phyloP scores from a whole-genome alignment of 2,797 vertebrate genomes.

The Acrocephalus scirpaceus region DNA sequence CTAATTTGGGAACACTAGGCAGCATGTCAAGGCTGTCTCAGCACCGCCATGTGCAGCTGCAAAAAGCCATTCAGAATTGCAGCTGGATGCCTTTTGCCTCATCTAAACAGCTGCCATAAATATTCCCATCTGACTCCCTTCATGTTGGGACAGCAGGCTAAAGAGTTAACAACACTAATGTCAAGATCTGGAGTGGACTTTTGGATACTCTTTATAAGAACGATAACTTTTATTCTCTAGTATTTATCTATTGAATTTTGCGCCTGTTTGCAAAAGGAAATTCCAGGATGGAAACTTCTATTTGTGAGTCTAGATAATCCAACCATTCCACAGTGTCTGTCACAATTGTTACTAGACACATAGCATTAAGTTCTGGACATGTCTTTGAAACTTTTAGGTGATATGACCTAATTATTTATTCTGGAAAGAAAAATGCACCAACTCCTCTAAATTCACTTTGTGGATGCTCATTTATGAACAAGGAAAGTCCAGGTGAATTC shows the following conservation, averaged over 20 bases:
- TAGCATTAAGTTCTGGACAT: neutral
- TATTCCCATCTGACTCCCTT: constrained; percentile 1
- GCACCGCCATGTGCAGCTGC: neutral
- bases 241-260: neutral
- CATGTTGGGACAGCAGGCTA: neutral
- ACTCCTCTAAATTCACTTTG: neutral
- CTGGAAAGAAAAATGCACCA: neutral
- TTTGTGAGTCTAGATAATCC: neutral
- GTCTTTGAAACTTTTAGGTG: neutral
- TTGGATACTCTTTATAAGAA: neutral
- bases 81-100: constrained; percentile 24
- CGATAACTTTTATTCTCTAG: neutral
- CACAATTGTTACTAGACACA: neutral
- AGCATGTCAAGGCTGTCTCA: neutral
- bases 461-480: neutral
- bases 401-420: neutral
- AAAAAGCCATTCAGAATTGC: constrained; percentile 16
- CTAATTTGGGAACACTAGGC: constrained; percentile 28
- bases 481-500: neutral
- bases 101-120: constrained; percentile 48
- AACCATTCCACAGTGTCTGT: neutral
- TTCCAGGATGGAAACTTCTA: neutral
- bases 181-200: neutral
- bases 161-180: neutral
- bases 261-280: constrained; percentile 3